Evolutionary conservation across 2,888 invertebrate genomes (phyloP).

Genomic region (Automeris io): DNA sequence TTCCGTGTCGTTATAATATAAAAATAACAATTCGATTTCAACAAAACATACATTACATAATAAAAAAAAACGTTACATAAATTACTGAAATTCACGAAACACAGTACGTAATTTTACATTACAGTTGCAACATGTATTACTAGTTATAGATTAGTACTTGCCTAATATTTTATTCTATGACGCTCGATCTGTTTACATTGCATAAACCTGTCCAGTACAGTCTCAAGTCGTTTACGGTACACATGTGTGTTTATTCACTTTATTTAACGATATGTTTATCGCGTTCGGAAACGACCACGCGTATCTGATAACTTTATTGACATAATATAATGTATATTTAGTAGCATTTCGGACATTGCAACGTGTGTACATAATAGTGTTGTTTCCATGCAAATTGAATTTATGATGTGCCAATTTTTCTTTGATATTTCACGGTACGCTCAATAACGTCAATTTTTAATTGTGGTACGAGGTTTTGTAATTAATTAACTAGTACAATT

Average conservation of each 20-base stretch:
- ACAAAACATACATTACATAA: too few species aligned
- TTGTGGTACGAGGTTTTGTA: not conserved
- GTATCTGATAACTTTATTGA: conserved; percentile 29
- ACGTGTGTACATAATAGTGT: not conserved
- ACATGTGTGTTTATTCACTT: conserved; percentile 20
- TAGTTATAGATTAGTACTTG: too few species aligned
- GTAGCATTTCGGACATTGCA: conserved; percentile 10
- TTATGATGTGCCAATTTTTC: not conserved
- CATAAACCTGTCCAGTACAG: conserved; percentile 37
- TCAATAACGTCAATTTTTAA: not conserved
- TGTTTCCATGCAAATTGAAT: not conserved
- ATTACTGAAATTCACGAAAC: too few species aligned
- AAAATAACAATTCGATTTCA: too few species aligned
- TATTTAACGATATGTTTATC: conserved; percentile 36
- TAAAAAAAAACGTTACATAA: too few species aligned
- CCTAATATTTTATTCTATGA: conserved; percentile 41
- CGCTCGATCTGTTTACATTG: conserved; percentile 39
- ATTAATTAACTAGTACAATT: not conserved
- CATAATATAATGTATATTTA: conserved; percentile 16
- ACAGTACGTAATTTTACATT: too few species aligned
- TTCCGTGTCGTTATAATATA: too few species aligned
- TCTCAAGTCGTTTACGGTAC: conserved; percentile 23
- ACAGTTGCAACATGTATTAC: too few species aligned
- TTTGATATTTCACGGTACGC: not conserved
- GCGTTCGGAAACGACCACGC: conserved; percentile 26